These are phyloP conservation scores for Drosophila auraria DNA, from an alignment of 1,140 invertebrate species.

Conservation along the genomic window DNA sequence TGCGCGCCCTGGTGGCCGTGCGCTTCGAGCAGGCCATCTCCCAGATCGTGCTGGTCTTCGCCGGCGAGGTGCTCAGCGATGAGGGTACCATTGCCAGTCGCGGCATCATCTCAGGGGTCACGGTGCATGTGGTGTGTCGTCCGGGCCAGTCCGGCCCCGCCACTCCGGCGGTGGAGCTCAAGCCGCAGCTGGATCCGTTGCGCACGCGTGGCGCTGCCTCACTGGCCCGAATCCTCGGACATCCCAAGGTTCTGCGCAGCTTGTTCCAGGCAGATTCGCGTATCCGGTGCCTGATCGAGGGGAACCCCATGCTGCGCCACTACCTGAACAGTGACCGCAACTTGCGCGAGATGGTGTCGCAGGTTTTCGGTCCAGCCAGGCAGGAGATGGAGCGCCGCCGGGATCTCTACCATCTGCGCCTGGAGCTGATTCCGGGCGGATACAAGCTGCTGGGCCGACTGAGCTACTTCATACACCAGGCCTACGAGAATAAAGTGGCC, in stretches of 20 bases:
- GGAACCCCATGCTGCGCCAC: slow-evolving; percentile 42
- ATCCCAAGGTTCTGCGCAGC: slow-evolving; percentile 29
- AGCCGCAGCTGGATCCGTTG: background rate
- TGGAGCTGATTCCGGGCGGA: slow-evolving; percentile 56
- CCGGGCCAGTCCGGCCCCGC: background rate
- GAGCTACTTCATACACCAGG: slow-evolving; percentile 26
- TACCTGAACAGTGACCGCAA: slow-evolving; percentile 62
- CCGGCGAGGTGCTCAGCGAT: slow-evolving; percentile 53
- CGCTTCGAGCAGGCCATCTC: slow-evolving; percentile 56
- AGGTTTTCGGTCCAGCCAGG: slow-evolving; percentile 48
- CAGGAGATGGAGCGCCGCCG: slow-evolving; percentile 52
- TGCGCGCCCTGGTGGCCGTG: slow-evolving; percentile 61
- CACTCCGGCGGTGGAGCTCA: too few relatives aligned
- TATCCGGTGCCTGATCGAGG: slow-evolving; percentile 32
- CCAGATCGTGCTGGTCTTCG: slow-evolving; percentile 55
- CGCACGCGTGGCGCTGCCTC: background rate
- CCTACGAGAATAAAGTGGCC: slow-evolving; percentile 58
- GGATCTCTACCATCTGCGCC: slow-evolving; percentile 50
- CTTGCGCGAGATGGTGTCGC: slow-evolving; percentile 38
- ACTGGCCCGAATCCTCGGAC: background rate
- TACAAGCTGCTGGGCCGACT: slow-evolving; percentile 22
- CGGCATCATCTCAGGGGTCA: slow-evolving; percentile 68
- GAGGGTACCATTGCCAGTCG: slow-evolving; percentile 56
- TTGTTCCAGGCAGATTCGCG: slow-evolving; percentile 41
- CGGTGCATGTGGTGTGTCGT: slow-evolving; percentile 57